Percentiles rank a stretch among this genome's conserved stretches.
phyloP scores from a whole-genome alignment of 2,797 vertebrate genomes.

The Darevskia mixta region DNA sequence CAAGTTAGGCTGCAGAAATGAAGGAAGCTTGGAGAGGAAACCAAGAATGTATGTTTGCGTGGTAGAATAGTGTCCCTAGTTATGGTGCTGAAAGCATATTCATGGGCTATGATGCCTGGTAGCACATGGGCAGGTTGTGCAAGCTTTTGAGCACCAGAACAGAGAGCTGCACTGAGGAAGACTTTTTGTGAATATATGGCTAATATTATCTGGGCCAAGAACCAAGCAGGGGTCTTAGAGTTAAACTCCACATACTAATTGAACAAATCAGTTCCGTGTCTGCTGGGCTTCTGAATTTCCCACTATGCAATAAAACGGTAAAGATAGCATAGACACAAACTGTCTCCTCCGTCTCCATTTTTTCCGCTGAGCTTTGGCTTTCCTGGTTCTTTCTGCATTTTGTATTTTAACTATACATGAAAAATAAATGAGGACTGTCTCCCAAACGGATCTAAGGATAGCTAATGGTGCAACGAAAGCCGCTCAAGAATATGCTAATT shows the following conservation, averaged over 20 bases:
- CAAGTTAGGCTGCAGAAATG: too few relatives aligned
- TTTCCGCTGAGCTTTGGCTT: slow-evolving; percentile 29
- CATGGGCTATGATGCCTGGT: too few relatives aligned
- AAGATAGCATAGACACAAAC: neutral
- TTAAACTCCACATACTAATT: neutral
- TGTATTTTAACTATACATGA: slow-evolving; percentile 42
- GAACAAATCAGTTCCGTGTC: neutral
- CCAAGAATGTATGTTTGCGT: too few relatives aligned
- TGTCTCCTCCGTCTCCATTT: neutral
- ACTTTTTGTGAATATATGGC: neutral
- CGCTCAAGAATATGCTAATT: slow-evolving; percentile 55
- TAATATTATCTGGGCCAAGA: neutral
- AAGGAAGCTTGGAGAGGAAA: too few relatives aligned
- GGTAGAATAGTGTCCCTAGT: too few relatives aligned
- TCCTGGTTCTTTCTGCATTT: slow-evolving; percentile 53
- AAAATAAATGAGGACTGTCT: slow-evolving; percentile 55
- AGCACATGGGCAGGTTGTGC: too few relatives aligned
- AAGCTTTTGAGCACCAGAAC: too few relatives aligned
- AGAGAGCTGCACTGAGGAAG: neutral
- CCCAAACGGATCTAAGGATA: slow-evolving; percentile 17
- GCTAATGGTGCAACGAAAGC: slow-evolving; percentile 26
- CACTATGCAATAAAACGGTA: neutral
- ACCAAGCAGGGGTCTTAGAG: neutral
- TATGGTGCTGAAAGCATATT: too few relatives aligned
- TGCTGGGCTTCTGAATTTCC: neutral